Conservation (phyloP, 1,140 invertebrate genomes). For the Sarcophaga bullata region DNA sequence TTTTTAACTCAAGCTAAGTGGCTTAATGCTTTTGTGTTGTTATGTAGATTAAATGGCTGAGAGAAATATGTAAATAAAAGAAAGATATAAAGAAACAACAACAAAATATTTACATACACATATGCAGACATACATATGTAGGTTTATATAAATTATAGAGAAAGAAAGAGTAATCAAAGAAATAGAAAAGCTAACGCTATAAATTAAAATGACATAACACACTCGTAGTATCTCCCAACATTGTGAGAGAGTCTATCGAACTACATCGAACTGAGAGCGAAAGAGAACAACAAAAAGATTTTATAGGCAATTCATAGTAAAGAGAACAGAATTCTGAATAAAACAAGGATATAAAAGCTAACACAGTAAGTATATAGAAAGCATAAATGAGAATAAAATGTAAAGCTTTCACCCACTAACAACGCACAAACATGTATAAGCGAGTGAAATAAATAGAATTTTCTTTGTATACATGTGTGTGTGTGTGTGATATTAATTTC, state of each 20-base stretch:
- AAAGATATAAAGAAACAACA: constrained; percentile 3
- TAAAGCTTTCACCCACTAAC: no score
- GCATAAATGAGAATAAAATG: no score
- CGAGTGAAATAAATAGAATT: no score
- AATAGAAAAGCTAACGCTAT: background rate
- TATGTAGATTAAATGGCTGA: background rate
- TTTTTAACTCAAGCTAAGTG: constrained; percentile 33
- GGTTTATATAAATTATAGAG: background rate
- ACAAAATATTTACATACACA: background rate
- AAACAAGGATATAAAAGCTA: background rate
- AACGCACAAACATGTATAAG: no score
- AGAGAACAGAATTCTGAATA: background rate
- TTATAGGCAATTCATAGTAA: background rate
- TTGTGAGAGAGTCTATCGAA: no score
- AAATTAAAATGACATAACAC: constrained; percentile 18
- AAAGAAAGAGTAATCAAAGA: background rate
- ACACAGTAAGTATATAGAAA: background rate
- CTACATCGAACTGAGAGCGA: no score
- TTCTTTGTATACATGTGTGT: no score
- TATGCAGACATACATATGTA: no score
- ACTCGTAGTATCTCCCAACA: background rate
- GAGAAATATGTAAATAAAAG: constrained; percentile 1
- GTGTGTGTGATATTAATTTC: no score
- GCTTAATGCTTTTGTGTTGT: constrained; percentile 36
- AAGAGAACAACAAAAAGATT: no score